Base-by-base conservation (phyloP, 2,797 vertebrate genomes). In the Coendou prehensilis region DNA sequence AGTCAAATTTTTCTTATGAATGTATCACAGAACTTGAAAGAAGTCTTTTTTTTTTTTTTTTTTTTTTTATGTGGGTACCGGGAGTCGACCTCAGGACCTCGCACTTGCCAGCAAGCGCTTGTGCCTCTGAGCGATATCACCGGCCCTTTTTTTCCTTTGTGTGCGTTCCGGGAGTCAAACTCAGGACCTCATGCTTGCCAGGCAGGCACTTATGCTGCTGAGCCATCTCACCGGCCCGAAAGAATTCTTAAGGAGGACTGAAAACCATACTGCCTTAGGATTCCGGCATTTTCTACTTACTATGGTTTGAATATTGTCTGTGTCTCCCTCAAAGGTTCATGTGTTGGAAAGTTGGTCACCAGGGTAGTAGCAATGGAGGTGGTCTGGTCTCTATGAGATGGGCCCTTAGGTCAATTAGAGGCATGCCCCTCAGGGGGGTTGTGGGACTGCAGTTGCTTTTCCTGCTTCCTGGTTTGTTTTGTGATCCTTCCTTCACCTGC, bases 1-100 rank as follows among this genome's bases (percentile, higher is more conserved):
- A 59, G 37, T 83, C 50, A 87, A 54, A 11, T 23, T 45, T 94
- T 94, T 82, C 59, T 82, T 56, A 20, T n/a, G 61, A 94, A 61
- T 3, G 5, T 59, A 59, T 28, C 26, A 37, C 33, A 76, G 84
- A 91, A 83, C 45, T 59, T 82, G 52, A 79, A 54, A 83, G n/a
- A 67, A 37, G 82, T 83, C 89, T 61, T 63, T 41, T 41, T 41
- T 41, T 41, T 41, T 41, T 41, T 41, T 41, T 41, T 41, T 41
- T 41, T 41, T 41, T 41, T 41, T 41, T 41, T 41, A 41, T 41
- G 37, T 41, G 37, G 37, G 2, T 41, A 41, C 37, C 37, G 37
- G 37, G 37, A 41, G 37, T 41, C 37, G 37, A 41, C 37, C 37
- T 41, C 37, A 41, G 37, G 37, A 41, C 37, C 37, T 41, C 37